Base-by-base conservation (phyloP, 2,888 invertebrate genomes). In the Homarus gammarus region DNA sequence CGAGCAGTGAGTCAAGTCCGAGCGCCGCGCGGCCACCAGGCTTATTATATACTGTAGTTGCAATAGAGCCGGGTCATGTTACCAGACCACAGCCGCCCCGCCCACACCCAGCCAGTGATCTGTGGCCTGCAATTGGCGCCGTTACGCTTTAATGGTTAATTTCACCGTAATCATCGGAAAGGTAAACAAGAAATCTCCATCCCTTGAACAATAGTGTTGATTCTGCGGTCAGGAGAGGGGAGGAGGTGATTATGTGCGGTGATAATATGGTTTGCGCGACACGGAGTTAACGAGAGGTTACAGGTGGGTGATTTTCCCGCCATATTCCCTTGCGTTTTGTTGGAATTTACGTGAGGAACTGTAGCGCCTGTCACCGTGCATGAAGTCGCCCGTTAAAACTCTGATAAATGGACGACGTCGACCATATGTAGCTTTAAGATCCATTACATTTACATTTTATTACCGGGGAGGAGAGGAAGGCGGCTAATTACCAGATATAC, bases 141-240 rank as follows among this genome's bases (percentile, higher is more conserved):
- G 82, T 82, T n/a, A 82, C 68, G 82, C 68, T 82, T 31, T 82
- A 68, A 82, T 82, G 82, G 82, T 27, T 82, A 82, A 81, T 81
- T 61, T 64, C 81, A 81, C 64, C 81, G 64, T 64, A 61, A 82
- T 82, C 68, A 44, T 68, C 22, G 36, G 84, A 75, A 75, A 75
- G 84, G 75, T 75, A 84, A 72, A 75, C 72, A 72, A 61, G 51
- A 73, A 40, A 33, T 31, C 36, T 1, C n/a, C 72, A 15, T 72
- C 33, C 72, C 33, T 12, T 38, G 72, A 72, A 72, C 72, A n/a
- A n/a, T 33, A n/a, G n/a, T 38, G 73, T 18, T 38, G 73, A 73
- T 73, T 22, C 38, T 73, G 73, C n/a, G 73, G 73, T 73, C 38
- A 73, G 38, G 73, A 15, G 38, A 75, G 38, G 75, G 1, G 15